A percentile compares a stretch with the other conserved stretches of the same genome.
Conservation (phyloP, 2,888 invertebrate genomes). For the Drosophila phalerata region DNA sequence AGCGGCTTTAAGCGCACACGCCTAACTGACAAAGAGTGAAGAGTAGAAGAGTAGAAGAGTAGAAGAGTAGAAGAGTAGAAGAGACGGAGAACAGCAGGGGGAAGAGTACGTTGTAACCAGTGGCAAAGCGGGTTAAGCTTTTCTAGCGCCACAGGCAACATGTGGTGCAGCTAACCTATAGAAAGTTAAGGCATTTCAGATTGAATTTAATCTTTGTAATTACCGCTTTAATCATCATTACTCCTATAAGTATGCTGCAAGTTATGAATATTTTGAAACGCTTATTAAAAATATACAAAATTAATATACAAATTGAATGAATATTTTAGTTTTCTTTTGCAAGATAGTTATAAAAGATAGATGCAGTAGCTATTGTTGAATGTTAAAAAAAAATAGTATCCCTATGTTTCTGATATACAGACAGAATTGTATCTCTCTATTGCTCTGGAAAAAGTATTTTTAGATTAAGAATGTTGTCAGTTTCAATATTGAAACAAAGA, state of each 20-base stretch:
- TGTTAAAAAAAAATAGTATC: no score
- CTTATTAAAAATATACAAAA: no score
- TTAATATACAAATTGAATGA: no score
- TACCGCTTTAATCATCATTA: conserved; percentile 32
- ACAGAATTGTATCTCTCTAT: no score
- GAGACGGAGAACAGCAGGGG: not conserved
- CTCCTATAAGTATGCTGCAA: not conserved
- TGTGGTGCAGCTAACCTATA: conserved; percentile 26
- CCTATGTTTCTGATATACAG: no score
- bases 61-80: not conserved
- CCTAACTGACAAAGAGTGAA: conserved; percentile 30
- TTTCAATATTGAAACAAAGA: no score
- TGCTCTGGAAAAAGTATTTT: not conserved
- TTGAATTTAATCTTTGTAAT: conserved; percentile 33
- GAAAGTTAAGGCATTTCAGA: conserved; percentile 8
- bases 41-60: not conserved
- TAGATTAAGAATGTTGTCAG: no score
- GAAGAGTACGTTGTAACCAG: conserved; percentile 14
- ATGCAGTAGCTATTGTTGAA: no score
- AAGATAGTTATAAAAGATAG: no score
- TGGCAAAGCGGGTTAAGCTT: conserved; percentile 52
- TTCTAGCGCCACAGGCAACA: conserved; percentile 35
- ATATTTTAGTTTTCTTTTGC: no score
- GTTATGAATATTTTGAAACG: not conserved
- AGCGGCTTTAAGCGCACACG: conserved; percentile 65